These are phyloP conservation scores for Thamnophis elegans DNA, from an alignment of 2,797 vertebrate species.

Conservation along the genomic window DNA sequence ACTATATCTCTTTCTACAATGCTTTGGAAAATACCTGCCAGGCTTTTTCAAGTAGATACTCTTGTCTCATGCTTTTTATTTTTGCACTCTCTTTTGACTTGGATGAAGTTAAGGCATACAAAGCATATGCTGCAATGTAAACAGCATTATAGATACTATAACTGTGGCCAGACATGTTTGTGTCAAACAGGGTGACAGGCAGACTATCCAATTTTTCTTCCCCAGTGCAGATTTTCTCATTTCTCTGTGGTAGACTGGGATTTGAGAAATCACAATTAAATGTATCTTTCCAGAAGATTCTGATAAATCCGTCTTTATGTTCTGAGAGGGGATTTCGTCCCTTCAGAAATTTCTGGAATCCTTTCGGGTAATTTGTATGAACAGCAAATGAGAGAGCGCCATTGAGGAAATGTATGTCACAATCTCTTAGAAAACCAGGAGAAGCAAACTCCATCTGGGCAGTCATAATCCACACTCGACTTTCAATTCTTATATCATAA, in stretches of 20 bases:
- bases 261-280: neutral
- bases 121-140: neutral
- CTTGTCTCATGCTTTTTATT: neutral
- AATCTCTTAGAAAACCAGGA: neutral
- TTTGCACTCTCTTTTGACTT: neutral
- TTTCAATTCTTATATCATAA: neutral
- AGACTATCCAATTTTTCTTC: neutral
- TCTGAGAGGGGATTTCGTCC: neutral
- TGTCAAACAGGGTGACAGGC: neutral
- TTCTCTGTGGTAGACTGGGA: accelerated
- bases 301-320: neutral
- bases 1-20: neutral
- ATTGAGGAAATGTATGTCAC: neutral
- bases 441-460: neutral
- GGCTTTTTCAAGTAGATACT: neutral
- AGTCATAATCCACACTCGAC: neutral
- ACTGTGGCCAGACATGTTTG: neutral
- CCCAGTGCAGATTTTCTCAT: neutral
- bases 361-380: neutral
- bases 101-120: neutral
- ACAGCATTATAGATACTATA: neutral
- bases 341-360: neutral
- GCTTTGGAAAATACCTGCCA: neutral
- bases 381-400: neutral
- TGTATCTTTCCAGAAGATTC: neutral